Conservation (phyloP, 2,113 vertebrate genomes). For the Vombatus ursinus region DNA sequence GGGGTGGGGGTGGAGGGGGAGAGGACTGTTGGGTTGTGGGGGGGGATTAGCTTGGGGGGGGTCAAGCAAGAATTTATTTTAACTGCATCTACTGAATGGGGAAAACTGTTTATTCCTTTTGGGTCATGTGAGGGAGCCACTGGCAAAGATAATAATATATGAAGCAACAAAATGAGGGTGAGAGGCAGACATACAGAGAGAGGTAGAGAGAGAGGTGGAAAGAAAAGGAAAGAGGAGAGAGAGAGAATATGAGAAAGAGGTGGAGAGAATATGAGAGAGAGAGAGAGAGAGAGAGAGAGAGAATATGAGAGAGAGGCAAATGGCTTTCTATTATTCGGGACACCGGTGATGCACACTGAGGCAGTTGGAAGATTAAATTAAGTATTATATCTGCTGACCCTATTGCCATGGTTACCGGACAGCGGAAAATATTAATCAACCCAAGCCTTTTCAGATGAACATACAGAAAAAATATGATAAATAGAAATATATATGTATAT, state of each 20-base stretch:
- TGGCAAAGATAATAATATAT: conserved; percentile 84
- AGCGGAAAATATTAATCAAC: conserved; percentile 99
- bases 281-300: conserved; percentile 11
- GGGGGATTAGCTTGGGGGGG: conserved; percentile 28
- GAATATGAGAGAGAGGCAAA: conserved; percentile 62
- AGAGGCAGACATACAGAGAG: conserved; percentile 56
- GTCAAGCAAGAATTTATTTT: conserved; percentile 68
- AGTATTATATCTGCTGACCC: conserved; percentile 99
- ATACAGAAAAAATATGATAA: conserved; percentile 84
- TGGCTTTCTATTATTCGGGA: conserved; percentile 89
- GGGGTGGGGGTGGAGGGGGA: conserved; percentile 50
- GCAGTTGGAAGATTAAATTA: conserved; percentile 99
- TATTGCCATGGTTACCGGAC: conserved; percentile 99
- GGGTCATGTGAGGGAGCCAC: conserved; percentile 84
- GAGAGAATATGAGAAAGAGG: conserved; percentile 7
- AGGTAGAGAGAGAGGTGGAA: conserved; percentile 35
- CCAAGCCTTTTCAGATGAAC: conserved; percentile 88
- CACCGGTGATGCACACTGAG: conserved; percentile 84
- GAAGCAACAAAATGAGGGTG: conserved; percentile 78
- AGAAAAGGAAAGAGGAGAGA: conserved; percentile 18
- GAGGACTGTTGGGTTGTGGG: conserved; percentile 50
- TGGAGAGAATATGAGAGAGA: conserved; percentile 39
- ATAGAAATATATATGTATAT: conserved; percentile 86
- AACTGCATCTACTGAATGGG: conserved; percentile 70
- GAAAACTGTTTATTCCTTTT: conserved; percentile 80